Base-by-base conservation (phyloP, 2,113 vertebrate species). In the Nettapus auritus region DNA sequence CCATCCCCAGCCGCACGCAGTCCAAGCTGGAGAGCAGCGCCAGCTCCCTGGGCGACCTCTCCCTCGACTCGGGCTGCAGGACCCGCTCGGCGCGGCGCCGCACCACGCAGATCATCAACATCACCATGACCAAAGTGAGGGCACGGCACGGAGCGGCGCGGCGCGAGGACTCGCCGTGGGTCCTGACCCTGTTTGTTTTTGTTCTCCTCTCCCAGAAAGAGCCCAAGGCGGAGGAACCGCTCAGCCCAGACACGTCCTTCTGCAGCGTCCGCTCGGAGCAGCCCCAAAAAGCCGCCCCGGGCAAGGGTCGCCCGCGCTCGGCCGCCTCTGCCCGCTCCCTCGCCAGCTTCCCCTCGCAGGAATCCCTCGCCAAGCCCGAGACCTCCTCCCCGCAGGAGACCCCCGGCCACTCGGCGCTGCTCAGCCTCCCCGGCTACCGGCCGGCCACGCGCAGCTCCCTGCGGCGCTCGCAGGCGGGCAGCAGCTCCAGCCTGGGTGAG, bases 361-460 rank as follows among this genome's bases (percentile, higher is more conserved):
- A 98, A 31, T 89, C 97, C 22, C 97, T 98, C 9, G 1, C 1
- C 13, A 93, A 94, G 64, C 59, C 96, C 57, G 93, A 96, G 23
- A 63, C 69, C 25, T 94, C 94, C 15, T 98, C 97, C 17, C 97
- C 97, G 0, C 94, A 98, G 2, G 98, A 98, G 2, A 23, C 87
- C 74, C 44, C 94, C 1, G 73, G 94, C 46, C 97, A 97, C 17
- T 97, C 99, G 0, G 96, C 98, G 2, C 97, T 99, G 48, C 95
- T 98, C 42, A 98, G 97, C 52, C 98, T 99, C 21, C 99, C 99
- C 1, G 99, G 99, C 7, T 99, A 99, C 95, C 98, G 99, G 18
- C 98, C 98, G 0, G 97, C 98, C 40, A 99, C 99, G 14, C 97
- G 98, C 12, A 97, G 97, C 62, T 98, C 98, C 42, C 59, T 97